Evolutionary conservation across 2,888 invertebrate genomes (phyloP).

Genomic region (Pycnomerus fuliginosus): DNA sequence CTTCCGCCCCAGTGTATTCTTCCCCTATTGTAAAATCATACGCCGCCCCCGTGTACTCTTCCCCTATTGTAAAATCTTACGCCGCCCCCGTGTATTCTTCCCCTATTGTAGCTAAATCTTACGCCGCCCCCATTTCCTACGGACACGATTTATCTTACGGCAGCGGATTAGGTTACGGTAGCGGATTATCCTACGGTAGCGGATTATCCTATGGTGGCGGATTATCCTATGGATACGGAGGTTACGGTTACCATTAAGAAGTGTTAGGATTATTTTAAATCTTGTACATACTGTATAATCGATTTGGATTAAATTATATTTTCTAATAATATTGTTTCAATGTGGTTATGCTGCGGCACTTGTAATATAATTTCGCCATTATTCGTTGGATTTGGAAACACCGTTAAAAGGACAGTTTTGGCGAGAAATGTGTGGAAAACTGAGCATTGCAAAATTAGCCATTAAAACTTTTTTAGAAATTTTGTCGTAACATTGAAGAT

Average conservation of each 20-base stretch:
- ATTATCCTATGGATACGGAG: slow-evolving; percentile 15
- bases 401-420: slow-evolving; percentile 14
- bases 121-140: slow-evolving; percentile 4
- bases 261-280: too few species aligned
- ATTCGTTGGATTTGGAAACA: slow-evolving; percentile 4
- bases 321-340: slow-evolving; percentile 3
- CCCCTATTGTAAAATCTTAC: slow-evolving; percentile 10
- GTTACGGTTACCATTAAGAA: slow-evolving; percentile 17
- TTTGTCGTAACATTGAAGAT: too few species aligned
- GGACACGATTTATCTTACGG: slow-evolving; percentile 23
- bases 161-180: slow-evolving; percentile 18
- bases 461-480: too few species aligned
- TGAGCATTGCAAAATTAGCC: slow-evolving; percentile 7
- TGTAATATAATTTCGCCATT: neutral
- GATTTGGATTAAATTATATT: slow-evolving; percentile 17
- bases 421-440: slow-evolving; percentile 9
- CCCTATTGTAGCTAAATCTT: slow-evolving; percentile 12
- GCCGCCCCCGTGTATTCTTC: slow-evolving; percentile 15
- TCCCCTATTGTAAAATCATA: slow-evolving; percentile 17
- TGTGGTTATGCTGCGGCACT: neutral
- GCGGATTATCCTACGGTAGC: slow-evolving; percentile 11
- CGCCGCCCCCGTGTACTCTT: slow-evolving; percentile 25
- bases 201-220: slow-evolving; percentile 4
- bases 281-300: slow-evolving; percentile 18
- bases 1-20: slow-evolving; percentile 26